Conservation (phyloP, 2,797 vertebrate species). For the Eidolon dupreanum region DNA sequence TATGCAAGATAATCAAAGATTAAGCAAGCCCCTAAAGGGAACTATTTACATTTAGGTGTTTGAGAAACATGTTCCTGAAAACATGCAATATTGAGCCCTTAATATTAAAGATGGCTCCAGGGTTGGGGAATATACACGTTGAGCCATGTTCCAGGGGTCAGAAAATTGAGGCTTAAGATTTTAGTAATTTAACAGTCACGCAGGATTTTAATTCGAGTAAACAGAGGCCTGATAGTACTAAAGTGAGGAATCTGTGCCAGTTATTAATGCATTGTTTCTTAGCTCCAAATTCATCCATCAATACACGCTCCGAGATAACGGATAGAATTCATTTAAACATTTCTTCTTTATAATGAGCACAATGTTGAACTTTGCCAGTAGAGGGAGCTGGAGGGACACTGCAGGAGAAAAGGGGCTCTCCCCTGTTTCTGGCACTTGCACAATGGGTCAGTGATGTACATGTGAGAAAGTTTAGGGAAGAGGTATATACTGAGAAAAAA, state of each 20-base stretch:
- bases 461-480: not conserved
- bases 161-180: conserved; percentile 45
- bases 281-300: not conserved
- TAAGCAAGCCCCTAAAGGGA: not conserved
- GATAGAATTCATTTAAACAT: not conserved
- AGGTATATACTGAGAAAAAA: not conserved
- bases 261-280: not conserved
- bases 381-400: conserved; percentile 54
- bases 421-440: not conserved
- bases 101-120: not conserved
- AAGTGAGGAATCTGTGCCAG: not conserved
- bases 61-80: not conserved
- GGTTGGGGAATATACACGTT: not conserved
- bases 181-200: not conserved
- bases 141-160: not conserved
- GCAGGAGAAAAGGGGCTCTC: not conserved
- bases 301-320: not conserved
- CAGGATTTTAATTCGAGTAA: not conserved
- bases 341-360: not conserved
- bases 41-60: not conserved
- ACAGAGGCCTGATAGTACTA: not conserved
- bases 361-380: conserved; percentile 21
- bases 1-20: not conserved
- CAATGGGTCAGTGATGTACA: not conserved
- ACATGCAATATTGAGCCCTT: not conserved